These are phyloP conservation scores for Enteromius unitaeniatus DNA, from an alignment of 2,797 vertebrate genomes.

Conservation along the genomic window DNA sequence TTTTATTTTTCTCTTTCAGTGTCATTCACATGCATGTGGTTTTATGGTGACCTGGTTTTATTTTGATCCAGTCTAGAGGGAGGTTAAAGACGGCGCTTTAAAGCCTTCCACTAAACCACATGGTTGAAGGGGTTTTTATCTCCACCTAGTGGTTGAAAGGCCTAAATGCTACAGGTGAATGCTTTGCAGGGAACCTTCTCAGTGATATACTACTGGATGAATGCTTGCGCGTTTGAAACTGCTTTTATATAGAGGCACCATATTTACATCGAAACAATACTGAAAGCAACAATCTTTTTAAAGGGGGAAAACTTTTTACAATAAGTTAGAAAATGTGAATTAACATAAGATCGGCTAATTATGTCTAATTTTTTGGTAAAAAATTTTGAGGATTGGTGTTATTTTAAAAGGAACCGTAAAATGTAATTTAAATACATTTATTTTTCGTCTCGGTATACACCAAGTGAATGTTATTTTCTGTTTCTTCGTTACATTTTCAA, in stretches of 20 bases:
- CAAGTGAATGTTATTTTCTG: not conserved
- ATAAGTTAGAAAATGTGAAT: not conserved
- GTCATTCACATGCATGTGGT: constrained; percentile 35
- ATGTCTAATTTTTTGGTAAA: not conserved
- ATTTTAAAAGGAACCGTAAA: not conserved
- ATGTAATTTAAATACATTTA: not conserved
- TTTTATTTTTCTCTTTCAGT: constrained; percentile 31
- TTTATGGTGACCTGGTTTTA: constrained; percentile 33
- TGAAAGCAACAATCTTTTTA: not conserved
- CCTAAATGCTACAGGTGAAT: not conserved
- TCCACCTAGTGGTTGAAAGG: constrained; percentile 62
- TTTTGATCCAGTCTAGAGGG: constrained; percentile 15
- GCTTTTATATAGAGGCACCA: not conserved
- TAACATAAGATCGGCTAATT: not conserved
- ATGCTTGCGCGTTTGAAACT: not conserved
- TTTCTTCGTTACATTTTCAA: not conserved
- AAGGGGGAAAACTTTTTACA: not conserved
- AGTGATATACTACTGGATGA: not conserved
- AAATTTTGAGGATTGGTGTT: not conserved
- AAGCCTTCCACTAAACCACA: not conserved
- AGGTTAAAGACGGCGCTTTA: not conserved
- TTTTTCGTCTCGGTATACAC: not conserved
- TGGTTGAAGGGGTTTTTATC: constrained; percentile 56
- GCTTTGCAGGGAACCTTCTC: not conserved
- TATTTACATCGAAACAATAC: not conserved